Evolutionary conservation across 2,113 vertebrate genomes (phyloP), one percentile per base, ranked within the genome.

Genomic region (Tragelaphus imberbis): DNA sequence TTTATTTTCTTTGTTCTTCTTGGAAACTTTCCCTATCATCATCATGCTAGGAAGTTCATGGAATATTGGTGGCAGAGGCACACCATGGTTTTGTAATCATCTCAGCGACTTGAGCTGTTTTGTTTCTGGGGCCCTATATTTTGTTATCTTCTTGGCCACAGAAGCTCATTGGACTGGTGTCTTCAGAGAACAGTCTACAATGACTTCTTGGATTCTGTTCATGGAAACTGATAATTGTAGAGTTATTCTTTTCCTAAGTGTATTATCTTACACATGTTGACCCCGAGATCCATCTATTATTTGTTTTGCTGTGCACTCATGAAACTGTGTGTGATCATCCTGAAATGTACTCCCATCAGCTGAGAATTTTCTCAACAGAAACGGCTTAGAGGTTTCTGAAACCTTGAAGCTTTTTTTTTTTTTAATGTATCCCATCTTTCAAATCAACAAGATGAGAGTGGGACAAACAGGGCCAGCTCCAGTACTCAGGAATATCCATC

Each of bases 371-470:
- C 27, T 58, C 49, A 94, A 47, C 1, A 81, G 81, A 47, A 96
- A 88, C 11, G 84, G 61, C 28, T 87, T 84, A 55, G 81, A 88
- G 81, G 90, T 33, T 96, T 91, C 92, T 59, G 80, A 87, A 93
- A 71, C 47, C 47, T 14, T 93, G 7, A 88, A 27, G 6, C 25
- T 88, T 4, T 68, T 33, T 28, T 68, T 68, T 65, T 53, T 53
- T 65, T 58, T 71, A 9, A 81, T 36, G 71, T 65, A 90, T 21
- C 15, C 30, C 88, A 80, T 75, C 87, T 97, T 97, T 92, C 53
- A 88, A 88, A 94, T 96, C n/a, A 97, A 63, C 8, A 85, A 92
- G 59, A 81, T 95, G 15, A 87, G 75, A 97, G 49, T 33, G 6
- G 28, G 71, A 21, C 71, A 86, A 88, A 56, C 10, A 82, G 17